Evolutionary conservation across 2,797 vertebrate species (phyloP).

Genomic region (Acipenser oxyrinchus): DNA sequence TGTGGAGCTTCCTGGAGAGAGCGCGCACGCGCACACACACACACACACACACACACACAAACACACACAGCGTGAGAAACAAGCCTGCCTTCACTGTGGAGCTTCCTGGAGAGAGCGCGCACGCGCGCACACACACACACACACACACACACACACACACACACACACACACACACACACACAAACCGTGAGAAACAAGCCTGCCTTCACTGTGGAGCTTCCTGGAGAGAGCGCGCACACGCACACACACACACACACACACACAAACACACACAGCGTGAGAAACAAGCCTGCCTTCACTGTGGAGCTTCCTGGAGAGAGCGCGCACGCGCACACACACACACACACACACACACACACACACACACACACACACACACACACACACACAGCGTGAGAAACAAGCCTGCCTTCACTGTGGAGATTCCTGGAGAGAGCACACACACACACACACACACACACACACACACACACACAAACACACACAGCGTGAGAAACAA

Average conservation of each 20-base stretch:
- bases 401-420: too few species aligned
- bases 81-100: too few species aligned
- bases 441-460: not conserved
- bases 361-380: too few species aligned
- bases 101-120: conserved; percentile 71
- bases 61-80: not conserved
- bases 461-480: too few species aligned
- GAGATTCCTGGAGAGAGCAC: conserved; percentile 62
- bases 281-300: too few species aligned
- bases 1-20: conserved; percentile 60
- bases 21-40: conserved; percentile 21
- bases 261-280: too few species aligned
- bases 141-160: conserved; percentile 6
- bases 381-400: too few species aligned
- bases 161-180: too few species aligned
- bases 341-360: conserved; percentile 1
- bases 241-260: conserved; percentile 1
- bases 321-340: conserved; percentile 21
- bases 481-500: too few species aligned
- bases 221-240: conserved; percentile 47
- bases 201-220: conserved; percentile 40
- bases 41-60: conserved; percentile 1
- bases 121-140: conserved; percentile 16
- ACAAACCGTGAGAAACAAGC: too few species aligned
- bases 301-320: conserved; percentile 60